Evolutionary conservation across 1,140 invertebrate genomes (phyloP).

Genomic region (Trachymyrmex septentrionalis): DNA sequence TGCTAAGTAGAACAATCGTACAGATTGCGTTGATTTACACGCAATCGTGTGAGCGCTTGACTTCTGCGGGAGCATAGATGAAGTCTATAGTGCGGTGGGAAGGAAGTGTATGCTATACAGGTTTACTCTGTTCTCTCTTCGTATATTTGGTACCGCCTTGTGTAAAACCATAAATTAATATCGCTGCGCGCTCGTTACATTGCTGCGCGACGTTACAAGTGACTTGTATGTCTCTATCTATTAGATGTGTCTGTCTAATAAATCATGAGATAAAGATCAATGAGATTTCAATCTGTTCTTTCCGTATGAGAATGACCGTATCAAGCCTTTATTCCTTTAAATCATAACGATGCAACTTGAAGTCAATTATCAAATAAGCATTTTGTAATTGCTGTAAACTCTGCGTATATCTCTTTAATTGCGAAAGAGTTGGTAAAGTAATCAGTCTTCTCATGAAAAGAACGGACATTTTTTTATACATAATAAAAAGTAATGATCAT

Average conservation of each 20-base stretch:
- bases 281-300: slow-evolving; percentile 43
- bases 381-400: background rate
- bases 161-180: slow-evolving; percentile 27
- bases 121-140: slow-evolving; percentile 34
- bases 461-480: slow-evolving; percentile 10
- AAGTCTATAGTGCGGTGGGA: slow-evolving; percentile 1
- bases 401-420: background rate
- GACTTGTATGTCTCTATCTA: slow-evolving; percentile 38
- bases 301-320: slow-evolving; percentile 31
- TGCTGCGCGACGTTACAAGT: background rate
- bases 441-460: slow-evolving; percentile 46
- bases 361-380: background rate
- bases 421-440: background rate
- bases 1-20: slow-evolving; percentile 77
- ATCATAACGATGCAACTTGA: background rate
- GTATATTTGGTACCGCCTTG: slow-evolving; percentile 52
- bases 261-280: slow-evolving; percentile 31
- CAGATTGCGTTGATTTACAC: slow-evolving; percentile 6
- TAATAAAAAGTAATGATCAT: background rate
- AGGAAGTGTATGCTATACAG: slow-evolving; percentile 19
- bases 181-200: too few species aligned
- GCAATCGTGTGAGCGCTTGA: slow-evolving; percentile 21
- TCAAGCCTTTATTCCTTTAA: background rate
- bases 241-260: slow-evolving; percentile 62
- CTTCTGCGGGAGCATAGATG: slow-evolving; percentile 25